Conservation (phyloP, 2,888 invertebrate genomes). For the Liodrosophila aerea region DNA sequence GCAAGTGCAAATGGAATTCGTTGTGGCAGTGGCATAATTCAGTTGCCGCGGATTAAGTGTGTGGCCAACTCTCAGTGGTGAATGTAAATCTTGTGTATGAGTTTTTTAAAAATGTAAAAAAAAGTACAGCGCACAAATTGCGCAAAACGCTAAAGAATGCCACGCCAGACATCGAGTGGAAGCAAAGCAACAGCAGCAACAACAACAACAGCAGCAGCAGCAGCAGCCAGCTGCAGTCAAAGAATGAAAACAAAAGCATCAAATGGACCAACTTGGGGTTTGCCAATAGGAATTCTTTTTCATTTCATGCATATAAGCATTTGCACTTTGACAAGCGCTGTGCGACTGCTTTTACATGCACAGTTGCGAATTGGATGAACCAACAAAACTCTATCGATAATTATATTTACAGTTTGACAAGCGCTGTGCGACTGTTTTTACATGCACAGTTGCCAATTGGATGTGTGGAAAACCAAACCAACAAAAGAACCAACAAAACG, state of each 20-base stretch:
- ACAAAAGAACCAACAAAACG: too few species aligned
- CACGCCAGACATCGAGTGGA: slow-evolving; percentile 38
- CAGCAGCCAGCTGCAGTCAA: slow-evolving; percentile 48
- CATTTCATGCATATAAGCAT: slow-evolving; percentile 4
- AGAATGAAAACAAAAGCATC: slow-evolving; percentile 55
- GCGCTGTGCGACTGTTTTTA: too few species aligned
- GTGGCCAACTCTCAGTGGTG: slow-evolving; percentile 50
- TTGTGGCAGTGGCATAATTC: slow-evolving; percentile 28
- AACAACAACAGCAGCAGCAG: slow-evolving; percentile 16
- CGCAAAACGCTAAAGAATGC: slow-evolving; percentile 68
- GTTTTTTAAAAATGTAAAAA: slow-evolving; percentile 4
- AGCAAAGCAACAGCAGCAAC: slow-evolving; percentile 13
- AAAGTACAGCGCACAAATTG: slow-evolving; percentile 72
- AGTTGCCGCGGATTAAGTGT: slow-evolving; percentile 33
- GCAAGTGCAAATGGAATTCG: slow-evolving; percentile 23
- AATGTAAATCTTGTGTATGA: slow-evolving; percentile 37
- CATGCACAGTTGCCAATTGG: too few species aligned
- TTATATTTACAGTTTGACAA: not conserved
- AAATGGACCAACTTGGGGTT: slow-evolving; percentile 71
- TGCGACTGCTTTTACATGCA: slow-evolving; percentile 18
- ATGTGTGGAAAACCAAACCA: too few species aligned
- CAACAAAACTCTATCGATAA: not conserved
- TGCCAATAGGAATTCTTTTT: slow-evolving; percentile 59
- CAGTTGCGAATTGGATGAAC: too few species aligned
- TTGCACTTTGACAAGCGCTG: slow-evolving; percentile 37